phyloP scores from a whole-genome alignment of 1,140 invertebrate genomes.

The Cotesia glomerata region DNA sequence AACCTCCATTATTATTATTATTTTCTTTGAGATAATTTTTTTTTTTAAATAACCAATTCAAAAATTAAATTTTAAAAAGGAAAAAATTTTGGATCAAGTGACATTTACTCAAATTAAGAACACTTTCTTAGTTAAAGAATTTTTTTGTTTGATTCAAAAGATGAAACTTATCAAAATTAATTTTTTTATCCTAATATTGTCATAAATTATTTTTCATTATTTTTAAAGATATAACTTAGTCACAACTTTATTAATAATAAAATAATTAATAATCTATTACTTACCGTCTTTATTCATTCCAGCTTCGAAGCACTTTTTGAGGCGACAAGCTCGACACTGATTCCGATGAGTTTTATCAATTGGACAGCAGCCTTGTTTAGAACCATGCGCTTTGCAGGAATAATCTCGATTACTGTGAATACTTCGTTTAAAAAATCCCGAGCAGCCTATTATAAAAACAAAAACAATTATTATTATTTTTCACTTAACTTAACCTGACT shows the following conservation, averaged over 20 bases:
- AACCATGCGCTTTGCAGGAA: constrained; percentile 94
- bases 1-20: too few species aligned
- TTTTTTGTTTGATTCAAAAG: too few species aligned
- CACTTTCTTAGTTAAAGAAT: too few species aligned
- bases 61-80: too few species aligned
- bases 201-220: too few species aligned
- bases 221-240: too few species aligned
- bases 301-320: constrained; percentile 96
- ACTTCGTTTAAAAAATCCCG: constrained; percentile 96
- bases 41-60: too few species aligned
- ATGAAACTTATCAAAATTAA: too few species aligned
- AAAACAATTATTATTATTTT: neutral
- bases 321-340: constrained; percentile 94
- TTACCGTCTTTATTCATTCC: constrained; percentile 99
- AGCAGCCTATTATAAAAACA: constrained; percentile 75
- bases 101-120: too few species aligned
- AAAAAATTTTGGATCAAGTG: too few species aligned
- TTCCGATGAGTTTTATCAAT: constrained; percentile 97
- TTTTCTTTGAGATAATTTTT: too few species aligned
- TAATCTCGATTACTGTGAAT: constrained; percentile 95
- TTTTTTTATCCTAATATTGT: too few species aligned
- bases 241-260: neutral
- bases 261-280: constrained; percentile 49
- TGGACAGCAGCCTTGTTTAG: constrained; percentile 90
- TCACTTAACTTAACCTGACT: neutral